Conservation (phyloP, 2,888 invertebrate genomes). For the Ceriagrion tenellum region DNA sequence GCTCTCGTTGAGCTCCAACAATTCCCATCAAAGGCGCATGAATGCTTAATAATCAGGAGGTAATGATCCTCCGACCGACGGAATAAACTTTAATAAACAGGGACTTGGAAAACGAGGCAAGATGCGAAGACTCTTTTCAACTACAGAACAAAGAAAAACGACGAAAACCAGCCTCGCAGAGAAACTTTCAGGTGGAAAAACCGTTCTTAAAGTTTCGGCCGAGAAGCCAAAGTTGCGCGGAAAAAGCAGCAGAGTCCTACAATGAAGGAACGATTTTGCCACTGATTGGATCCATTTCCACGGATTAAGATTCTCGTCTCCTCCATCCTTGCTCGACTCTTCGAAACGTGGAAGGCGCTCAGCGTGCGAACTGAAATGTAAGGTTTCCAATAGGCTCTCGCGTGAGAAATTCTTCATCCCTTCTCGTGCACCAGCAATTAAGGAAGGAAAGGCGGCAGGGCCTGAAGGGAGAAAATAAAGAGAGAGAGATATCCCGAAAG, state of each 20-base stretch:
- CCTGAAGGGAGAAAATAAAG: not conserved
- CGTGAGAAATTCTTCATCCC: not conserved
- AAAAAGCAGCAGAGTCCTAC: not conserved
- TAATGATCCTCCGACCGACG: too few species aligned
- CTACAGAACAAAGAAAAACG: too few species aligned
- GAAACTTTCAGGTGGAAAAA: too few species aligned
- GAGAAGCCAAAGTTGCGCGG: not conserved
- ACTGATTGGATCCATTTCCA: not conserved
- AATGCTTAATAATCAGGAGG: too few species aligned
- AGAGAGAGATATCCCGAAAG: not conserved
- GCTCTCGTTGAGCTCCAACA: too few species aligned
- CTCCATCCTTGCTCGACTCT: not conserved
- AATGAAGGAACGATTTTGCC: not conserved
- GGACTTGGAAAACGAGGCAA: too few species aligned
- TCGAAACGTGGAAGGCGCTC: not conserved
- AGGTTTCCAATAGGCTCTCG: not conserved
- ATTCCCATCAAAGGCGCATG: too few species aligned
- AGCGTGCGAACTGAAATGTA: not conserved
- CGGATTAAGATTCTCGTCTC: not conserved
- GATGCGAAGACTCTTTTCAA: too few species aligned
- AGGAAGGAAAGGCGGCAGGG: not conserved
- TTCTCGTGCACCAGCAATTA: not conserved
- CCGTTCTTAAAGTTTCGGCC: too few species aligned
- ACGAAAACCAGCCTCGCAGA: too few species aligned
- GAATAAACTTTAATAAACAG: too few species aligned